phyloP scores from a whole-genome alignment of 2,113 vertebrate genomes.

The Ptyas mucosa region DNA sequence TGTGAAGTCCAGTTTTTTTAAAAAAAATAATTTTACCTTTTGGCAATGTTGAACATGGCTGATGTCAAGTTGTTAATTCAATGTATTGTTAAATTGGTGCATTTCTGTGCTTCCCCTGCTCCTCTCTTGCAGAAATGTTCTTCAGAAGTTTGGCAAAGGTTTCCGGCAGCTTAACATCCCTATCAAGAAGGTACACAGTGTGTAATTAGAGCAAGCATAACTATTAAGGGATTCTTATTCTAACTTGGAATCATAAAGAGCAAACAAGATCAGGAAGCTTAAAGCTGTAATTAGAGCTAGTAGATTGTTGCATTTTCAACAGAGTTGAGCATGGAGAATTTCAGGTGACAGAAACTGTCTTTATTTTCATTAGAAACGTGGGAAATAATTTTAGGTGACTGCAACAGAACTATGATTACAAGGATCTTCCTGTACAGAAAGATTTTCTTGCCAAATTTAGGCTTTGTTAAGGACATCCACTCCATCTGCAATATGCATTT shows the following conservation, averaged over 20 bases:
- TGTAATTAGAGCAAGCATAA: constrained; percentile 15
- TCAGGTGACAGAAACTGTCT: not conserved
- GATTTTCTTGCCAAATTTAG: not conserved
- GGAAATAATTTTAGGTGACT: not conserved
- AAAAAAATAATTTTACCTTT: not conserved
- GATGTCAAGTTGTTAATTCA: not conserved
- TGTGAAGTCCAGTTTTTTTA: not conserved
- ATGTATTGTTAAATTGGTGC: not conserved
- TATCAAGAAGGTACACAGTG: not conserved
- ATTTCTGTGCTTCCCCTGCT: not conserved
- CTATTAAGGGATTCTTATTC: constrained; percentile 7
- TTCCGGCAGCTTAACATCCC: not conserved
- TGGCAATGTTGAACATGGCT: not conserved
- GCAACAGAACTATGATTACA: not conserved
- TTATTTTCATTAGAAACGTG: not conserved
- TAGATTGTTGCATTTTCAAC: not conserved
- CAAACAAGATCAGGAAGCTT: not conserved
- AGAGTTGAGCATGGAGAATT: not conserved
- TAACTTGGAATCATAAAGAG: constrained; percentile 5
- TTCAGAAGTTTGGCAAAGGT: not conserved
- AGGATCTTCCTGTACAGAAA: not conserved
- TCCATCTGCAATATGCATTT: not conserved
- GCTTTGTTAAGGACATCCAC: not conserved
- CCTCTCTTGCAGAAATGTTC: not conserved
- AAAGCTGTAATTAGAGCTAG: not conserved